phyloP scores from a whole-genome alignment of 1,140 invertebrate species.

The Manduca sexta region DNA sequence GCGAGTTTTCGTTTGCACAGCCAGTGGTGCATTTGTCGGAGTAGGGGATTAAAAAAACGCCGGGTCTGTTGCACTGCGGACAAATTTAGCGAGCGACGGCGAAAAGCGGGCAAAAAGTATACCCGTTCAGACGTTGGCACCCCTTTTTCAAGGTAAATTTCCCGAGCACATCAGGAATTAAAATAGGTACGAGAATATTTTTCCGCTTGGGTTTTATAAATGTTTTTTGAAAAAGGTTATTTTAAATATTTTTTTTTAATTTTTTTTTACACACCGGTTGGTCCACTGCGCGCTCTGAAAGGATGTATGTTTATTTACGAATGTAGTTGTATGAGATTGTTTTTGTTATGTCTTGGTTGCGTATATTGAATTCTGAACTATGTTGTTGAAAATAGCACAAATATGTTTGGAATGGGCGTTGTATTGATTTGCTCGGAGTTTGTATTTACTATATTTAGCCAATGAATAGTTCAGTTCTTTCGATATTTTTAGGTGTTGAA shows the following conservation, averaged over 20 bases:
- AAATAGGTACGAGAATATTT: constrained; percentile 11
- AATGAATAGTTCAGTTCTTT: no score
- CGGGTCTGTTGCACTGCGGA: constrained; percentile 28
- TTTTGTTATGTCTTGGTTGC: no score
- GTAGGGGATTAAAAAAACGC: constrained; percentile 19
- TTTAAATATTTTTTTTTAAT: neutral
- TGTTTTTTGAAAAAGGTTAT: neutral
- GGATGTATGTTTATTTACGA: no score
- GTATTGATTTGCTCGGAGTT: no score
- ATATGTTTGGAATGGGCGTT: no score
- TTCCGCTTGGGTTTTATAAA: constrained; percentile 1
- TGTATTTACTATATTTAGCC: no score
- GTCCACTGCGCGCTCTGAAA: no score
- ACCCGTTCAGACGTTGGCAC: constrained; percentile 22
- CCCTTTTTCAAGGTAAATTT: constrained; percentile 33
- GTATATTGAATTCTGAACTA: no score
- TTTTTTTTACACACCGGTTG: neutral
- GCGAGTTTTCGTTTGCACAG: constrained; percentile 12
- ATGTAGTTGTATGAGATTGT: no score
- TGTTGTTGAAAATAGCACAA: no score
- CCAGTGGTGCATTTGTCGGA: constrained; percentile 14
- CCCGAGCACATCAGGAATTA: constrained; percentile 15
- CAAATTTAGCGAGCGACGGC: constrained; percentile 46
- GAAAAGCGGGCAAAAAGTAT: constrained; percentile 24
- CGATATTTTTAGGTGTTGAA: no score